phyloP scores from a whole-genome alignment of 2,797 vertebrate genomes.

The Crenichthys baileyi region DNA sequence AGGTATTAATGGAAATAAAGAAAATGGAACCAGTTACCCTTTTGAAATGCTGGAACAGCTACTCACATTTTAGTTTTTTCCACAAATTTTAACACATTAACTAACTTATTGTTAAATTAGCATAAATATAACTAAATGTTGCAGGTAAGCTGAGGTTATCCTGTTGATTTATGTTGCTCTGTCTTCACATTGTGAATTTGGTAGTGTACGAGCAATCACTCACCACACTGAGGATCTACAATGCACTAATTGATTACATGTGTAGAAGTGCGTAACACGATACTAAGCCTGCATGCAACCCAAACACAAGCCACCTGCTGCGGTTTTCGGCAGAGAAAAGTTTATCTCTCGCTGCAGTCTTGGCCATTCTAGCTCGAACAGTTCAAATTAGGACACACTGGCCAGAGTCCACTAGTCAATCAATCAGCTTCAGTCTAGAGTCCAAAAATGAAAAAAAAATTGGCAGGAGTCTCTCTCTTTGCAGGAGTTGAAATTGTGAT shows the following conservation, averaged over 20 bases:
- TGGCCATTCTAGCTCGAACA: slow-evolving; percentile 61
- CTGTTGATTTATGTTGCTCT: slow-evolving; percentile 44
- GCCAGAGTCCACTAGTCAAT: slow-evolving; percentile 67
- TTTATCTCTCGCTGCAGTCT: slow-evolving; percentile 56
- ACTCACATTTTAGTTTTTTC: slow-evolving; percentile 37
- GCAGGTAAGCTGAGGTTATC: slow-evolving; percentile 25
- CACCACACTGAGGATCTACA: slow-evolving; percentile 42
- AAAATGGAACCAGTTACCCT: background rate
- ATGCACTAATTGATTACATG: slow-evolving; percentile 72
- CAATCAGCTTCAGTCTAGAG: slow-evolving; percentile 42
- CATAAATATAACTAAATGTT: slow-evolving; percentile 59
- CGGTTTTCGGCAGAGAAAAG: slow-evolving; percentile 57
- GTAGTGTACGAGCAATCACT: slow-evolving; percentile 43
- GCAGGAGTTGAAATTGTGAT: slow-evolving; percentile 42
- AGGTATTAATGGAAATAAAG: background rate
- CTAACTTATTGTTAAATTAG: slow-evolving; percentile 48
- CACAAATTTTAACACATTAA: slow-evolving; percentile 33
- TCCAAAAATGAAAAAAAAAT: slow-evolving; percentile 46
- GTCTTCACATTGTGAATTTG: slow-evolving; percentile 32
- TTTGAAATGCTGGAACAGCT: slow-evolving; percentile 26
- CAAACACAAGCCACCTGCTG: slow-evolving; percentile 81
- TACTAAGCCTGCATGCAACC: slow-evolving; percentile 60
- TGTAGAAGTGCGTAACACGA: slow-evolving; percentile 66
- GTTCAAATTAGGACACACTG: slow-evolving; percentile 76
- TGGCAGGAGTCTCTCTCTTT: slow-evolving; percentile 31